Evolutionary conservation across 2,888 invertebrate genomes (phyloP).

Genomic region (Hypomecis atomaria): DNA sequence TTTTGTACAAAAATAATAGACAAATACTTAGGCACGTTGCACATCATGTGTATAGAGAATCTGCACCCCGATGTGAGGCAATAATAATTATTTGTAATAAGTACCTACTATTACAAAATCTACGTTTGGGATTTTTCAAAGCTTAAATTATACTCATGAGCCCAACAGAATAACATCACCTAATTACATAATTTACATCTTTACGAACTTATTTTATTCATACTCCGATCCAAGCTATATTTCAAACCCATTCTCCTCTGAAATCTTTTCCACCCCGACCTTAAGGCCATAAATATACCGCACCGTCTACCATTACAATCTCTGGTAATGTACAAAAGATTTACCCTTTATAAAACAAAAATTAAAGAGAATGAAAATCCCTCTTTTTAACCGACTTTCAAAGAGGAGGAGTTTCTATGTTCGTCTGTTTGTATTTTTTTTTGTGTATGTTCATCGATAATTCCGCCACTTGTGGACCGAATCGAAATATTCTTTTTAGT

Average conservation of each 20-base stretch:
- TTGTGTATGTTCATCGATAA: too few species aligned
- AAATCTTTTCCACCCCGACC: conserved; percentile 24
- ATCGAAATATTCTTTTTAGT: too few species aligned
- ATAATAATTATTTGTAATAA: too few species aligned
- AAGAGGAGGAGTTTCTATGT: too few species aligned
- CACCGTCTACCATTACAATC: not conserved
- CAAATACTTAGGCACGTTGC: not conserved
- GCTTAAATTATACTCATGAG: too few species aligned
- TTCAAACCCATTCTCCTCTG: conserved; percentile 13
- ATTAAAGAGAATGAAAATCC: too few species aligned
- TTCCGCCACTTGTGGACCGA: too few species aligned
- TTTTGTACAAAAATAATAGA: not conserved
- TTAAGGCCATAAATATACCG: conserved; percentile 11
- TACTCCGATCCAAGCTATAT: conserved; percentile 18
- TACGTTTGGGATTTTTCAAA: not conserved
- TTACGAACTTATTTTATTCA: conserved; percentile 21
- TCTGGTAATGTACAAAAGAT: not conserved
- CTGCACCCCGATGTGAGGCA: too few species aligned
- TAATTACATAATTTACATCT: not conserved
- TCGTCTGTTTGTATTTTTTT: too few species aligned
- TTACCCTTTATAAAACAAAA: not conserved
- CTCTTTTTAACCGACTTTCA: too few species aligned
- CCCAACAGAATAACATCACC: not conserved
- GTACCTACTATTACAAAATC: not conserved
- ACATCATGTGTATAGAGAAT: not conserved